Percentiles rank a stretch among this genome's conserved stretches.
phyloP scores from a whole-genome alignment of 1,140 invertebrate species.

The Lordiphosa stackelbergi region DNA sequence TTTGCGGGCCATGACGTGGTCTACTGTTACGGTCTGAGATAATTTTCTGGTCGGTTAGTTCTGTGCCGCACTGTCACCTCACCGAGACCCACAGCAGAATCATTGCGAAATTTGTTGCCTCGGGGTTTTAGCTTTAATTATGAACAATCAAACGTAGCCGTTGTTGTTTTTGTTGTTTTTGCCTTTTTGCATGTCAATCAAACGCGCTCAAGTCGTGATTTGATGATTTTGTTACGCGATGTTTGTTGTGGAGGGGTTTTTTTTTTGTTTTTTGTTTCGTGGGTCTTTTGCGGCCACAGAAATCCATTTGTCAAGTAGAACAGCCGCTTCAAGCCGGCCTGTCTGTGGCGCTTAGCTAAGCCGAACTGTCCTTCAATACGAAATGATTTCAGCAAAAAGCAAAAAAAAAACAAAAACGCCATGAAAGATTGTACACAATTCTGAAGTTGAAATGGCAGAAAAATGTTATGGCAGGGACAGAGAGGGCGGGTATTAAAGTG shows the following conservation, averaged over 20 bases:
- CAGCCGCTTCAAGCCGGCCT: slow-evolving; percentile 36
- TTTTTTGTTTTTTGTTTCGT: slow-evolving; percentile 1
- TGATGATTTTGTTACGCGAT: slow-evolving; percentile 63
- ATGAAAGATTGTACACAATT: too few relatives aligned
- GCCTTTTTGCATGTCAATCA: slow-evolving; percentile 67
- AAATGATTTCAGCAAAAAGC: too few relatives aligned
- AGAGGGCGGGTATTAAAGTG: too few relatives aligned
- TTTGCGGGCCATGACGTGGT: slow-evolving; percentile 28
- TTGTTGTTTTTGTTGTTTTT: slow-evolving; percentile 23
- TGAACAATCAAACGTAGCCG: slow-evolving; percentile 59
- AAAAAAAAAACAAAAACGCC: neutral
- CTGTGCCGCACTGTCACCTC: slow-evolving; percentile 40
- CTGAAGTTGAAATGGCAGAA: too few relatives aligned
- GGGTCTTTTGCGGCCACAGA: slow-evolving; percentile 32
- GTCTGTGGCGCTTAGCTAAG: slow-evolving; percentile 33
- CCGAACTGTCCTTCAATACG: slow-evolving; percentile 46
- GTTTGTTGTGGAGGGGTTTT: slow-evolving; percentile 17
- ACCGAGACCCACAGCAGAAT: slow-evolving; percentile 40
- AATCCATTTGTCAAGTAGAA: slow-evolving; percentile 67
- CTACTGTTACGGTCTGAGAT: slow-evolving; percentile 44
- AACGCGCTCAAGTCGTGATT: slow-evolving; percentile 69
- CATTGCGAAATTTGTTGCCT: slow-evolving; percentile 64
- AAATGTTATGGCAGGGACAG: too few relatives aligned
- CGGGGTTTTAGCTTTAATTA: slow-evolving; percentile 60
- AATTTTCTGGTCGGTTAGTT: slow-evolving; percentile 54